Percentiles rank a stretch among this genome's conserved stretches.
Conservation (phyloP, 2,888 invertebrate species). For the Hirtodrosophila duncani region DNA sequence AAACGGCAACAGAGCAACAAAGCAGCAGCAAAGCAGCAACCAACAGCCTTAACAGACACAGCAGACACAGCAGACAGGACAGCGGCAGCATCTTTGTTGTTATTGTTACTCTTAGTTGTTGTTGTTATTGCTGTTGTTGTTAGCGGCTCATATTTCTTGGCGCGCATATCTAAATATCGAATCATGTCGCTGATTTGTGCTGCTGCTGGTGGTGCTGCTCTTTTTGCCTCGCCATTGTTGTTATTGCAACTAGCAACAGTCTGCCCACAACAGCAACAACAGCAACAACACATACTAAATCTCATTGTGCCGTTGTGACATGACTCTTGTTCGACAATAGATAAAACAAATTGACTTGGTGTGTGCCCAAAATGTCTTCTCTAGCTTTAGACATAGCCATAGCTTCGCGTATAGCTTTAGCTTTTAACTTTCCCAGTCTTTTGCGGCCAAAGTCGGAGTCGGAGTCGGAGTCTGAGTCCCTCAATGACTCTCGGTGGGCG, state of each 20-base stretch:
- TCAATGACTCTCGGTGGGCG: slow-evolving; percentile 36
- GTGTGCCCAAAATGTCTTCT: slow-evolving; percentile 74
- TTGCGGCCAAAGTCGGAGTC: slow-evolving; percentile 15
- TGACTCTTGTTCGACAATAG: slow-evolving; percentile 75
- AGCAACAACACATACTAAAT: slow-evolving; percentile 52
- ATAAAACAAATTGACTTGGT: slow-evolving; percentile 77
- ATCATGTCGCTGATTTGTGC: slow-evolving; percentile 70
- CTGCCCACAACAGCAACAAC: slow-evolving; percentile 12
- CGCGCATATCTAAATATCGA: slow-evolving; percentile 72
- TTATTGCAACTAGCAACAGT: slow-evolving; percentile 14
- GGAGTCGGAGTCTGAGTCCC: slow-evolving; percentile 4
- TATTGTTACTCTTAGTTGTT: slow-evolving; percentile 17
- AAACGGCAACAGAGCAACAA: slow-evolving; percentile 30
- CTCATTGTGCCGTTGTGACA: slow-evolving; percentile 72
- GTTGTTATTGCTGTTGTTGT: slow-evolving; percentile 44
- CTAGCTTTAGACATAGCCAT: slow-evolving; percentile 43
- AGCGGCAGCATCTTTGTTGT: slow-evolving; percentile 35
- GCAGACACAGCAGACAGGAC: slow-evolving; percentile 3
- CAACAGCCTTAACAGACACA: slow-evolving; percentile 8
- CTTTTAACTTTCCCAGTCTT: slow-evolving; percentile 6
- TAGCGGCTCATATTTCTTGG: slow-evolving; percentile 71
- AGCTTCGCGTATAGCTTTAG: not conserved
- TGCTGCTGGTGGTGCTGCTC: slow-evolving; percentile 56
- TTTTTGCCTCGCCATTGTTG: slow-evolving; percentile 33
- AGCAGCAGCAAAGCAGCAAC: slow-evolving; percentile 14